phyloP scores from a whole-genome alignment of 2,888 invertebrate genomes.

The Nebria salina region DNA sequence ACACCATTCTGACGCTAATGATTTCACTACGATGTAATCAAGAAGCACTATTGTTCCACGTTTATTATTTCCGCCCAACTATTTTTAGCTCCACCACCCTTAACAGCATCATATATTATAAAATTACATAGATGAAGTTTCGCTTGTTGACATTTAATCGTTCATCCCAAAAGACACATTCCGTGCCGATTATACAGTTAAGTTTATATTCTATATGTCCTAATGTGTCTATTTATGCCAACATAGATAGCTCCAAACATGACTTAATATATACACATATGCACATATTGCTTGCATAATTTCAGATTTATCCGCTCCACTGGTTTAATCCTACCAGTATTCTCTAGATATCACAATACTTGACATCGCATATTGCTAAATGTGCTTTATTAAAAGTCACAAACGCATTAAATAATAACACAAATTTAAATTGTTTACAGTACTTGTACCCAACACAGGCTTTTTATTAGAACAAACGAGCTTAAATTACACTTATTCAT shows the following conservation, averaged over 20 bases:
- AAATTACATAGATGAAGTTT: neutral
- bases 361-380: neutral
- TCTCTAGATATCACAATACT: neutral
- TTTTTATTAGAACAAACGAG: too few relatives aligned
- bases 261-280: constrained; percentile 18
- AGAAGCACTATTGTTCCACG: neutral
- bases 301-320: constrained; percentile 34
- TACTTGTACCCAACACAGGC: too few relatives aligned
- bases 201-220: neutral
- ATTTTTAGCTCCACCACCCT: neutral
- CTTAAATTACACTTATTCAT: too few relatives aligned
- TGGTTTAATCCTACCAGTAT: constrained; percentile 35
- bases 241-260: neutral
- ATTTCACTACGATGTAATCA: neutral
- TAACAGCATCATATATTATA: neutral
- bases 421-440: too few relatives aligned
- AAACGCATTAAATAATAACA: too few relatives aligned
- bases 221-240: neutral
- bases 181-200: neutral
- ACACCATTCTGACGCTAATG: neutral
- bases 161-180: neutral
- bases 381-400: neutral
- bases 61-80: neutral
- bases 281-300: constrained; percentile 33
- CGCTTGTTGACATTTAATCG: neutral